phyloP scores from a whole-genome alignment of 2,888 invertebrate species.

The Eristalis pertinax region DNA sequence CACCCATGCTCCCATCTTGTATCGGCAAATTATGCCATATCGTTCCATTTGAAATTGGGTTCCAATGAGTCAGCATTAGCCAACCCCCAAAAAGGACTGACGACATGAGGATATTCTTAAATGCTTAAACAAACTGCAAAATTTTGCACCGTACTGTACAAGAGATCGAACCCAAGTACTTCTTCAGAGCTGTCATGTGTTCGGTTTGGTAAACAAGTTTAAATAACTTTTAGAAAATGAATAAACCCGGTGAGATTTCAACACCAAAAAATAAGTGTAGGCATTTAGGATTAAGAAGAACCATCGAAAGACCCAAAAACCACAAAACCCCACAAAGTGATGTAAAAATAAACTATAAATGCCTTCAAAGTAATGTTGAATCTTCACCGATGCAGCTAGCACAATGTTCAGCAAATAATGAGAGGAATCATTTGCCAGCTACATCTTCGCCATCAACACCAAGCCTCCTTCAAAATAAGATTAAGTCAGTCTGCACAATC shows the following conservation, averaged over 20 bases:
- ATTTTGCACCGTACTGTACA: constrained; percentile 21
- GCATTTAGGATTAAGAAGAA: constrained; percentile 46
- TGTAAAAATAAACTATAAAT: constrained; percentile 63
- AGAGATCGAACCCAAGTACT: not conserved
- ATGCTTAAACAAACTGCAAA: not conserved
- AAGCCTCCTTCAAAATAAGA: not conserved
- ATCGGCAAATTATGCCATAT: too few species aligned
- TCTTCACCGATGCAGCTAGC: constrained; percentile 72
- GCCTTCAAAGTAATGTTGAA: constrained; percentile 3
- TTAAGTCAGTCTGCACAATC: constrained; percentile 55
- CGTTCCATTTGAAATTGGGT: too few species aligned
- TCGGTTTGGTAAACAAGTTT: not conserved
- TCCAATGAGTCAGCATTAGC: too few species aligned
- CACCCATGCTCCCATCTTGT: too few species aligned
- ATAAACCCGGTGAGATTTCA: not conserved
- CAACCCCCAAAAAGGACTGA: too few species aligned
- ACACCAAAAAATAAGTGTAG: constrained; percentile 56
- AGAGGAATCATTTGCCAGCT: not conserved
- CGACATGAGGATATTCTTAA: not conserved
- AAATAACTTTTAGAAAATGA: constrained; percentile 19
- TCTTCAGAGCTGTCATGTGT: constrained; percentile 7
- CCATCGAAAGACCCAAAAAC: not conserved
- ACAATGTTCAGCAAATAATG: not conserved
- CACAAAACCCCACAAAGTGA: constrained; percentile 63
- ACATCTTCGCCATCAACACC: not conserved